Evolutionary conservation across 2,113 vertebrate genomes (phyloP).

Genomic region (Ameiurus melas): DNA sequence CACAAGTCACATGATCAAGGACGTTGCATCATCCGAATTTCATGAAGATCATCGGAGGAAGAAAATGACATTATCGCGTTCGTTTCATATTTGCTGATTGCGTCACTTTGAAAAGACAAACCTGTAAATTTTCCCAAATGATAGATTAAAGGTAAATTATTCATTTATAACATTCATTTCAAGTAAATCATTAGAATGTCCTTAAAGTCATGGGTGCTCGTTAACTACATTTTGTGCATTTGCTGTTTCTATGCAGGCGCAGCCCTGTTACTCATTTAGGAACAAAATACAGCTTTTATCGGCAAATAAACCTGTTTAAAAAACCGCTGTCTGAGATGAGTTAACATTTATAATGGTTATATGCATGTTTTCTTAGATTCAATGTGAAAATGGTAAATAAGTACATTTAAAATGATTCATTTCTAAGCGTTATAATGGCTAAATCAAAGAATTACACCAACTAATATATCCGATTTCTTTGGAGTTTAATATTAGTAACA

Average conservation of each 20-base stretch:
- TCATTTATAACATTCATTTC: not conserved
- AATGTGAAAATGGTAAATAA: not conserved
- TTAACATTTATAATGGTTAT: not conserved
- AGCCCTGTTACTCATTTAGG: not conserved
- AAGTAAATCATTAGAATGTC: not conserved
- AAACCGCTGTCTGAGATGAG: too few relatives aligned
- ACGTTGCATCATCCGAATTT: not conserved
- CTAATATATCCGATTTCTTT: not conserved
- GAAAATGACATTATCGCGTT: not conserved
- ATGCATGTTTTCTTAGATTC: not conserved
- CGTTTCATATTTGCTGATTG: not conserved
- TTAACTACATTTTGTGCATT: not conserved
- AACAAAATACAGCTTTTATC: not conserved
- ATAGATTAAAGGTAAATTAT: not conserved
- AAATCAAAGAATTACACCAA: not conserved
- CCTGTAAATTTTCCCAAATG: not conserved
- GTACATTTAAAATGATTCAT: too few relatives aligned
- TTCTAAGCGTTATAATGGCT: too few relatives aligned
- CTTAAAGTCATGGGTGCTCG: not conserved
- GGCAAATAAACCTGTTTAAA: too few relatives aligned
- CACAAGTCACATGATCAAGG: not conserved
- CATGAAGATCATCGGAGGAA: not conserved
- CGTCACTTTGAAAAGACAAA: not conserved
- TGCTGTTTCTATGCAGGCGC: slow-evolving; percentile 13
- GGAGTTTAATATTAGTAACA: not conserved